Evolutionary conservation across 2,797 vertebrate genomes (phyloP).

Genomic region (Ptychobarbus kaznakovi): DNA sequence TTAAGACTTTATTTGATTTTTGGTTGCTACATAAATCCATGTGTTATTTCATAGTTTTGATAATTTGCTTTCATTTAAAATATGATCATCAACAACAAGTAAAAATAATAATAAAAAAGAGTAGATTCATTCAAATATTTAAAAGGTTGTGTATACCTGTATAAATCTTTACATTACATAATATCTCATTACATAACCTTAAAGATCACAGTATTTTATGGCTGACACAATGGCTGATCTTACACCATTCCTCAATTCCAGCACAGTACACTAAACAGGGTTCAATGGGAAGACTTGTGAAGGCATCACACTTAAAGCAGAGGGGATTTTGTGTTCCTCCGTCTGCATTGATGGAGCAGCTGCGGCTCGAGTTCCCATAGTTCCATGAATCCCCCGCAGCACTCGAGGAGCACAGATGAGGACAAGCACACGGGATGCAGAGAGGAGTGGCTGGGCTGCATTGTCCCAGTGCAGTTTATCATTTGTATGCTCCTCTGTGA

Average conservation of each 20-base stretch:
- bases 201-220: neutral
- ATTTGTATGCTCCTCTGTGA: conserved; percentile 15
- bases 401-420: conserved; percentile 23
- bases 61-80: neutral
- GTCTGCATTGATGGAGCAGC: conserved; percentile 57
- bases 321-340: conserved; percentile 52
- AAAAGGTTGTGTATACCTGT: neutral
- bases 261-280: conserved; percentile 11
- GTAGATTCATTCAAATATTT: neutral
- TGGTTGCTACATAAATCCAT: neutral
- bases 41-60: neutral
- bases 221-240: conserved; percentile 13
- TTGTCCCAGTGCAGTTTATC: conserved; percentile 23
- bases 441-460: neutral
- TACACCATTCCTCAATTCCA: conserved; percentile 7
- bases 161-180: neutral
- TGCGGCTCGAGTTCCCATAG: conserved; percentile 60
- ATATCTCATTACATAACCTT: neutral
- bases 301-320: conserved; percentile 40
- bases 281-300: conserved; percentile 30
- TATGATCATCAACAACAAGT: neutral
- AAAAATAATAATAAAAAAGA: neutral
- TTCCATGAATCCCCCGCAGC: conserved; percentile 53
- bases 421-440: neutral
- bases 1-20: neutral